A percentile compares a stretch with the other conserved stretches of the same genome.
These are phyloP conservation scores for Eubasilissa regina DNA, from an alignment of 1,140 invertebrate genomes.

Conservation along the genomic window DNA sequence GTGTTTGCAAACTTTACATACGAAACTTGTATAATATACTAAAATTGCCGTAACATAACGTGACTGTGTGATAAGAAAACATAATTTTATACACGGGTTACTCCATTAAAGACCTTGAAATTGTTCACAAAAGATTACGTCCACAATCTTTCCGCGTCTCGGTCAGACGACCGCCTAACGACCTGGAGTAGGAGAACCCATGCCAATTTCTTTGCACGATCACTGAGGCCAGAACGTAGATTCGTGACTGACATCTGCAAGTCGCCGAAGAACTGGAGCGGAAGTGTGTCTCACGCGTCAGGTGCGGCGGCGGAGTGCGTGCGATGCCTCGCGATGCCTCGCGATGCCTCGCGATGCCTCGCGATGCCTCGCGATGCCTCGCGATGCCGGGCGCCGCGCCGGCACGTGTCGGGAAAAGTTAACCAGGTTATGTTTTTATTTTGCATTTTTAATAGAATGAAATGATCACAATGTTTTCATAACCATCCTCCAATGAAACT, in stretches of 20 bases:
- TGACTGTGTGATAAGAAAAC: neutral
- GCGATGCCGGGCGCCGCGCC: neutral
- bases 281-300: neutral
- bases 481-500: no score
- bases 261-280: neutral
- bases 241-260: neutral
- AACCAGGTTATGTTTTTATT: neutral
- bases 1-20: neutral
- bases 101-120: neutral
- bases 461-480: no score
- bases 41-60: conserved; percentile 11
- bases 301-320: neutral
- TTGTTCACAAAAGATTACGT: neutral
- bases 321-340: no score
- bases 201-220: no score
- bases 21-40: neutral
- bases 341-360: no score
- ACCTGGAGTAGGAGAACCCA: neutral
- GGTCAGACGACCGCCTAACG: conserved; percentile 20
- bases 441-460: no score
- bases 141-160: neutral
- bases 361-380: no score
- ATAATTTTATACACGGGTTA: conserved; percentile 15
- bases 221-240: no score
- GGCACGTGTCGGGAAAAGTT: conserved; percentile 11